Evolutionary conservation across 2,797 vertebrate species (phyloP).

Genomic region (Enteromius paludinosus): DNA sequence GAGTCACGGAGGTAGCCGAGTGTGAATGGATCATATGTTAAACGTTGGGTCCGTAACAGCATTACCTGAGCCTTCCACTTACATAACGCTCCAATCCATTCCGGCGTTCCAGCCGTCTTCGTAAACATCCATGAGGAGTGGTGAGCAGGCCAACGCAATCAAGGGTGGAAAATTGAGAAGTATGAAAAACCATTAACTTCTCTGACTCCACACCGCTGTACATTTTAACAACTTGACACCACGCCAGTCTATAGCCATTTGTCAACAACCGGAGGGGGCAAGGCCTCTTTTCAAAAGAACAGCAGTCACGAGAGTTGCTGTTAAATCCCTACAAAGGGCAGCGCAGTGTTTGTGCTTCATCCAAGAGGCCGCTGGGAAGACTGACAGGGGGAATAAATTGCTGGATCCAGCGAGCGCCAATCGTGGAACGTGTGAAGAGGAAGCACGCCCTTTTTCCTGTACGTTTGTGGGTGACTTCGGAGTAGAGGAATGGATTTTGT

Average conservation of each 20-base stretch:
- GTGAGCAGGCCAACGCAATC: constrained; percentile 51
- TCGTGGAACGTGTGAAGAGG: constrained; percentile 30
- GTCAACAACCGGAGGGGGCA: constrained; percentile 59
- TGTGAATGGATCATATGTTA: constrained; percentile 46
- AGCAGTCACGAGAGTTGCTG: constrained; percentile 47
- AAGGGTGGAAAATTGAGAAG: constrained; percentile 57
- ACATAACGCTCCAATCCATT: constrained; percentile 32
- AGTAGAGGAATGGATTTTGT: constrained; percentile 15
- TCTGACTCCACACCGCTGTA: constrained; percentile 55
- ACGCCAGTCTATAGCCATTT: constrained; percentile 60
- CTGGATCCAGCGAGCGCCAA: constrained; percentile 50
- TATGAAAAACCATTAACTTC: constrained; percentile 61
- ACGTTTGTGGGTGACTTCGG: not conserved
- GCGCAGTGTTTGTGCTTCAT: constrained; percentile 43
- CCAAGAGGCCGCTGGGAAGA: constrained; percentile 50
- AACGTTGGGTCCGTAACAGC: constrained; percentile 11
- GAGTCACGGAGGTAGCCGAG: constrained; percentile 35
- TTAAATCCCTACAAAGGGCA: constrained; percentile 59
- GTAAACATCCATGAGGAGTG: constrained; percentile 47
- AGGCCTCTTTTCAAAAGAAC: constrained; percentile 53
- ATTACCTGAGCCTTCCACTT: constrained; percentile 40
- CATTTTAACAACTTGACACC: constrained; percentile 59
- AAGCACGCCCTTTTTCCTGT: not conserved
- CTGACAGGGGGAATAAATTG: constrained; percentile 57
- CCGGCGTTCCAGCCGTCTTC: constrained; percentile 5